Evolutionary conservation across 2,888 invertebrate genomes (phyloP), one percentile per base, ranked within the genome.

Genomic region (Andrena dorsata): DNA sequence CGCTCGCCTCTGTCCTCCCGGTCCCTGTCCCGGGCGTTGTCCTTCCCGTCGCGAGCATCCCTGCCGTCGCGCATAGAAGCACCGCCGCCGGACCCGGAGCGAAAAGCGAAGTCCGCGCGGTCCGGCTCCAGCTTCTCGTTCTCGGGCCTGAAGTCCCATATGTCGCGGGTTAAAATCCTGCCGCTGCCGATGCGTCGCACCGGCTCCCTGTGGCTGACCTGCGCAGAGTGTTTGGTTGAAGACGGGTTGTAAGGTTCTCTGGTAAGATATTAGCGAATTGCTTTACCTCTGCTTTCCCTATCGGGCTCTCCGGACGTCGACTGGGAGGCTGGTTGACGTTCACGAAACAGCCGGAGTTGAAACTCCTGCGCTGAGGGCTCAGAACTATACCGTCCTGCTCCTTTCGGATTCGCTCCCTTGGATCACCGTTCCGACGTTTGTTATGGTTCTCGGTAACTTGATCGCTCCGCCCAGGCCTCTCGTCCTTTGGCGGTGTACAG

Each of bases 271-370:
- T 0, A 16, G 4, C 0, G 41, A 16, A 16, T 4, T 41, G 3
- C 0, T 41, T 73, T 70, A 93, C 94, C 88, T 94, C 94, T 35
- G 92, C 81, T 87, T 94, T 94, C 60, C 93, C 94, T 47, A 93
- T 92, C 2, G 94, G 94, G 80, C 94, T 94, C 68, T 94, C 94
- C 2, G 94, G 92, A 71, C 94, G 91, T 76, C 94, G 91, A 41
- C 79, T 87, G 16, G 90, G 81, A 10, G 91, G 90, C 70, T 92
- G 92, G 71, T 88, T 90, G 23, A 93, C 90, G 61, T 93, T 94
- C 75, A 97, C 97, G 88, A 97, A 97, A 94, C 98, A 98, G 76
- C 98, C 98, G 16, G 97, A 97, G 90, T 97, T 97, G 94, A 98
- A 98, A 90, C 97, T 97, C 86, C 97, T 95, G 13, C 98, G 95